phyloP scores from a whole-genome alignment of 2,888 invertebrate genomes.

The Chaitophorus viminalis region DNA sequence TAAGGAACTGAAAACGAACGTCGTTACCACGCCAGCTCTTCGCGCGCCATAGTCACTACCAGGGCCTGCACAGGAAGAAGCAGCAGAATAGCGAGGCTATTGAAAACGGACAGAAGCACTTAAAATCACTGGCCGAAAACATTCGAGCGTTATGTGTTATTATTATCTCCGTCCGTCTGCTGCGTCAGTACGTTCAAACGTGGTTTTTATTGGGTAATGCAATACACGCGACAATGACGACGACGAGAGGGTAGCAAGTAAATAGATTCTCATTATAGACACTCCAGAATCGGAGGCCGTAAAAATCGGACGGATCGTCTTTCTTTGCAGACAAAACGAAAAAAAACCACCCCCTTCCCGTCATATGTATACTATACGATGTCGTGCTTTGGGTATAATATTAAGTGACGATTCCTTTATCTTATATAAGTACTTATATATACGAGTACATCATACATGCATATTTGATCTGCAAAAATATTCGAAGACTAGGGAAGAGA shows the following conservation, averaged over 20 bases:
- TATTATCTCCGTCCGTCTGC: slow-evolving; percentile 44
- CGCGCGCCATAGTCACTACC: too few species aligned
- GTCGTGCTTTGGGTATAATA: not conserved
- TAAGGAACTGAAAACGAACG: slow-evolving; percentile 25
- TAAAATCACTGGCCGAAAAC: slow-evolving; percentile 61
- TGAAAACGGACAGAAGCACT: slow-evolving; percentile 58
- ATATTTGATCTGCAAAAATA: not conserved
- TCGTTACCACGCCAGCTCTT: not conserved
- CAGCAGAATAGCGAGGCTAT: slow-evolving; percentile 29
- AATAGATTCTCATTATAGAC: slow-evolving; percentile 57
- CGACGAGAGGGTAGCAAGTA: slow-evolving; percentile 22
- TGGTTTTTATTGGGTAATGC: slow-evolving; percentile 55
- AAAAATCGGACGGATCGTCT: slow-evolving; percentile 29
- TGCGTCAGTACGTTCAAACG: slow-evolving; percentile 12
- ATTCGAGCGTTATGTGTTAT: slow-evolving; percentile 32
- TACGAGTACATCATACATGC: too few species aligned
- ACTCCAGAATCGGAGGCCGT: slow-evolving; percentile 30
- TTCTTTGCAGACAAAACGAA: not conserved
- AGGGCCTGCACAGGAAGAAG: not conserved
- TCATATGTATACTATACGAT: slow-evolving; percentile 24
- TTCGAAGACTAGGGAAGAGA: not conserved
- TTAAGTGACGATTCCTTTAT: not conserved
- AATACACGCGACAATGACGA: slow-evolving; percentile 1
- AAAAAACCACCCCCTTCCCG: not conserved
- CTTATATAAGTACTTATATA: too few species aligned